phyloP scores from a whole-genome alignment of 2,888 invertebrate species.

The Ormyrus nitidulus region DNA sequence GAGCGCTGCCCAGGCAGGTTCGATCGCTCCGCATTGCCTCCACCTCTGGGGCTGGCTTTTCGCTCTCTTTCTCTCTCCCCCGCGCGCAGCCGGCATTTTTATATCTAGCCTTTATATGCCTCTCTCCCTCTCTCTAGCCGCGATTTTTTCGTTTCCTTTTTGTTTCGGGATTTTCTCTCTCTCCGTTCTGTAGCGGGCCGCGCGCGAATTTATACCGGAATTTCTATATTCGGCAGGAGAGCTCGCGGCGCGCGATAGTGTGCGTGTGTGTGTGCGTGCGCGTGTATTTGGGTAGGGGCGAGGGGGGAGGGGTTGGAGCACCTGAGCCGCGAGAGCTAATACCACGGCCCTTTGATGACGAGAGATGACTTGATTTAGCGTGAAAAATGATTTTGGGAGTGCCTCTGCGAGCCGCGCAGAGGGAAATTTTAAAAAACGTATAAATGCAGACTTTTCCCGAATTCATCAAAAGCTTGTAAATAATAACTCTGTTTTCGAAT shows the following conservation, averaged over 20 bases:
- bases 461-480: too few relatives aligned
- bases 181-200: neutral
- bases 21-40: slow-evolving; percentile 34
- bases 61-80: slow-evolving; percentile 13
- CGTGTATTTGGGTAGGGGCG: neutral
- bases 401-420: neutral
- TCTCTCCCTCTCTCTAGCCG: neutral
- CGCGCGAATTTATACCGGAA: too few relatives aligned
- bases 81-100: neutral
- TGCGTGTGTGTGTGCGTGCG: slow-evolving; percentile 2
- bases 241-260: slow-evolving; percentile 15
- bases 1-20: neutral
- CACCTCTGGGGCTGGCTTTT: neutral
- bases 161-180: slow-evolving; percentile 19
- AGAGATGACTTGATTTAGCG: slow-evolving; percentile 37
- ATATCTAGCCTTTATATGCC: neutral
- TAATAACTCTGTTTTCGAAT: too few relatives aligned
- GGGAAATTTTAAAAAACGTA: neutral
- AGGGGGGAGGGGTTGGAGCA: slow-evolving; percentile 9
- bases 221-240: too few relatives aligned
- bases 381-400: slow-evolving; percentile 22
- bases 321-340: slow-evolving; percentile 35
- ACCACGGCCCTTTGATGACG: slow-evolving; percentile 39
- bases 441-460: too few relatives aligned
- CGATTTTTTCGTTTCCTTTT: slow-evolving; percentile 9